phyloP scores from a whole-genome alignment of 2,113 vertebrate species.

The Sinocyclocheilus grahami region DNA sequence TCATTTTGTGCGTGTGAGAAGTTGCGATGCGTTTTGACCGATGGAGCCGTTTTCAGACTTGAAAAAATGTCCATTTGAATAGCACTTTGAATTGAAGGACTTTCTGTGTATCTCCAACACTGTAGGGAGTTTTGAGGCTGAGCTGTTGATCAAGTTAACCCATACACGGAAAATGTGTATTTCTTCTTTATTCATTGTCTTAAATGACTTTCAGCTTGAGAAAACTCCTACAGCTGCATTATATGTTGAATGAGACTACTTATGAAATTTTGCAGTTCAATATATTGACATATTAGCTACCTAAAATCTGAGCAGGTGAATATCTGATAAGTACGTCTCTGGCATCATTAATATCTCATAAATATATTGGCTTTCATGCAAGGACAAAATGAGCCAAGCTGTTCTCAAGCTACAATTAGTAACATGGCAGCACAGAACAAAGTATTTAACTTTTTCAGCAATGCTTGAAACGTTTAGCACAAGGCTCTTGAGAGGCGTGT shows the following conservation, averaged over 20 bases:
- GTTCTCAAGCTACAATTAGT: slow-evolving; percentile 13
- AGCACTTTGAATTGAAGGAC: slow-evolving; percentile 31
- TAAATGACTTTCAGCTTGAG: not conserved
- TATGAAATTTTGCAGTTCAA: not conserved
- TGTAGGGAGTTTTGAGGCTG: not conserved
- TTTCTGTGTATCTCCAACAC: not conserved
- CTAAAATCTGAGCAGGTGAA: not conserved
- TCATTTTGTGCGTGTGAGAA: not conserved
- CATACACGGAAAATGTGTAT: not conserved
- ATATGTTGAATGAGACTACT: not conserved
- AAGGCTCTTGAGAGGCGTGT: not conserved
- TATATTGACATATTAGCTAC: not conserved
- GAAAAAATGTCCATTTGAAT: not conserved
- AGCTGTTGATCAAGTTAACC: not conserved
- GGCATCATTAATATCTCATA: not conserved
- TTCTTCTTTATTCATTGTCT: not conserved
- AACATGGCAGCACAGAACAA: not conserved
- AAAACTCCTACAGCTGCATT: not conserved
- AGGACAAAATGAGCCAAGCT: not conserved
- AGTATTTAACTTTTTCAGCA: not conserved
- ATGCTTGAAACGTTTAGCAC: not conserved
- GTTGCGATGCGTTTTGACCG: not conserved
- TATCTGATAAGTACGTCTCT: not conserved
- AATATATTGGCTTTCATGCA: not conserved
- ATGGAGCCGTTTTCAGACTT: slow-evolving; percentile 17